A percentile compares a stretch with the other conserved stretches of the same genome.
Conservation (phyloP, 2,797 vertebrate genomes). For the Hylomyscus alleni region DNA sequence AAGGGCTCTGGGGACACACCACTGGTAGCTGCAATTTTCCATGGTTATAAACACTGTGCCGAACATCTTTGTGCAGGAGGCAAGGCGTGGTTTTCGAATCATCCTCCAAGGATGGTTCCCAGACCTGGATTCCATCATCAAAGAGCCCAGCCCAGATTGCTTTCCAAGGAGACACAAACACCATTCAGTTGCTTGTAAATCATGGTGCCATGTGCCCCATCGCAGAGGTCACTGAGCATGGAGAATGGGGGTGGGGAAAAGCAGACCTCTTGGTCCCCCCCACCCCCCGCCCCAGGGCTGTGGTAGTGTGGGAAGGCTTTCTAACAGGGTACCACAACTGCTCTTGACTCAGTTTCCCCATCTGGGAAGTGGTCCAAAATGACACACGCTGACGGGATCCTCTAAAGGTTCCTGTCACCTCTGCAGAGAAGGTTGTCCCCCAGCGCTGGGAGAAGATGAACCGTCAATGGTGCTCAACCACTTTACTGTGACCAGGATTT, state of each 20-base stretch:
- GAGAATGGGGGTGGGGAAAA: not conserved
- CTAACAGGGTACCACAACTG: not conserved
- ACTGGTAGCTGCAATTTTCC: not conserved
- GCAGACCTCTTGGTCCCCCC: no score
- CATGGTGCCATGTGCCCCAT: not conserved
- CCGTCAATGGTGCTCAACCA: constrained; percentile 11
- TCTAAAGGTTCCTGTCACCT: not conserved
- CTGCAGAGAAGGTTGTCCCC: not conserved
- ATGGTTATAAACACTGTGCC: not conserved
- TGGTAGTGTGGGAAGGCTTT: not conserved
- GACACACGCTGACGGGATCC: fast-evolving
- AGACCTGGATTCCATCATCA: constrained; percentile 62
- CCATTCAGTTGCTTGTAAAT: constrained; percentile 70
- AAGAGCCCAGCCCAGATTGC: constrained; percentile 71
- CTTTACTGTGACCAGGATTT: constrained; percentile 57
- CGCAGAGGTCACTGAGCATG: not conserved
- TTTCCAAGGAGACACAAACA: constrained; percentile 78
- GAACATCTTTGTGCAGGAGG: not conserved
- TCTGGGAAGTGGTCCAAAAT: not conserved
- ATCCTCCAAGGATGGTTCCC: constrained; percentile 56
- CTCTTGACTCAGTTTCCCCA: not conserved
- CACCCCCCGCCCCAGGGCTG: not conserved
- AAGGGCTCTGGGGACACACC: not conserved
- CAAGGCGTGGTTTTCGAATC: constrained; percentile 66
- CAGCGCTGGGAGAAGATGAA: not conserved